phyloP scores from a whole-genome alignment of 2,888 invertebrate genomes.

The Stenolophus ochropezus region DNA sequence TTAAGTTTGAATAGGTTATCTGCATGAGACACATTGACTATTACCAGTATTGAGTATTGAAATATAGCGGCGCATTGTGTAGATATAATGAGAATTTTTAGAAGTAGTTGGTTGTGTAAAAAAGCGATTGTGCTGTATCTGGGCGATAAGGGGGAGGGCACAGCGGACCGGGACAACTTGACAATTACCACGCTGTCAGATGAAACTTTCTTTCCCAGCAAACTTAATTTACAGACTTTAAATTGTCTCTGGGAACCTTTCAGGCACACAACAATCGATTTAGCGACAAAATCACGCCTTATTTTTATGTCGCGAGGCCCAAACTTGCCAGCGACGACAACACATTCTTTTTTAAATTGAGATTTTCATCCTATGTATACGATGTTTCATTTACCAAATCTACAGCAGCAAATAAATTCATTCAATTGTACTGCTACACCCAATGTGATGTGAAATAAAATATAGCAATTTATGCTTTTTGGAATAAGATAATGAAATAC shows the following conservation, averaged over 20 bases:
- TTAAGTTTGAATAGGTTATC: too few species aligned
- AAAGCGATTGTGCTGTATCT: background rate
- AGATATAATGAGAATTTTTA: background rate
- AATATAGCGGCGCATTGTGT: background rate
- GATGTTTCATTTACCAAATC: background rate
- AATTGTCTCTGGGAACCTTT: slow-evolving; percentile 68
- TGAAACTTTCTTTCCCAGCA: slow-evolving; percentile 67
- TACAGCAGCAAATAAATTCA: background rate
- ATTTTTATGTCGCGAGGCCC: slow-evolving; percentile 55
- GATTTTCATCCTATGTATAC: slow-evolving; percentile 36
- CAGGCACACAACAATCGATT: slow-evolving; percentile 68
- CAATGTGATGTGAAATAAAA: background rate
- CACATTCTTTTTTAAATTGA: slow-evolving; percentile 51
- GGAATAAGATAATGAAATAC: background rate
- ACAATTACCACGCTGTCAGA: slow-evolving; percentile 69
- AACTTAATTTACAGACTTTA: slow-evolving; percentile 69
- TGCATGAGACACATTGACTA: too few species aligned
- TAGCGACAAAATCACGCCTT: slow-evolving; percentile 63
- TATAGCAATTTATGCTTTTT: background rate
- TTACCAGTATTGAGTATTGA: background rate
- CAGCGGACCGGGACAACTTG: slow-evolving; percentile 66
- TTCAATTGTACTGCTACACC: background rate
- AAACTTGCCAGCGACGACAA: slow-evolving; percentile 21
- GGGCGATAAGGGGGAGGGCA: background rate
- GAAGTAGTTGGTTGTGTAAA: background rate